Evolutionary conservation across 2,888 invertebrate genomes (phyloP), one percentile per base, ranked within the genome.

Genomic region (Autographa gamma): DNA sequence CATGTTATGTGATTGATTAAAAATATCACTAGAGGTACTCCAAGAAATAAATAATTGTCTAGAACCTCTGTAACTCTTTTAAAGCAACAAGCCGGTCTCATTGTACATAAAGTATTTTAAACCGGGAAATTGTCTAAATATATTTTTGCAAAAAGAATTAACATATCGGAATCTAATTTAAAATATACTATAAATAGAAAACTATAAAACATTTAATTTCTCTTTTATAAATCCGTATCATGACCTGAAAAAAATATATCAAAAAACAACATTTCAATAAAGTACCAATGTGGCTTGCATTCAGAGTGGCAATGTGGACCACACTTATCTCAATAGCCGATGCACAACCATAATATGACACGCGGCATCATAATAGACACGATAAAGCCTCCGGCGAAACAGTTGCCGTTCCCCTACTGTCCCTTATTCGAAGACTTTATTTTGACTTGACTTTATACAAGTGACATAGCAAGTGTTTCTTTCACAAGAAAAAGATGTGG

Each of bases 331-430:
- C 56, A 59, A 31, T 69, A 14, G 43, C 48, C 56, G 60, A 6
- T 41, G 41, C 59, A 80, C 38, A 41, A 52, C 76, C n/a, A 61
- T 58, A 60, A 63, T 61, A 76, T 66, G 71, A 64, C 59, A 76
- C 56, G 66, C 66, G 59, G 61, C 72, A 48, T 70, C 71, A 59
- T 70, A 64, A 79, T 59, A 64, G 34, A 61, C 58, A 43, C 52
- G 60, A 66, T 63, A 70, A 14, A 64, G 72, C 80, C 76, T 76
- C 70, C 79, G 65, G 76, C 76, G 60, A 66, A 79, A 79, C 63
- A 71, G 66, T 56, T 66, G 79, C 71, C 80, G 71, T 43, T 66
- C 43, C 71, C 59, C 71, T 61, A 54, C 18, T 48, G 60, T 48
- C 64, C 43, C 71, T 70, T 76, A 66, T 76, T 79, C 63, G 65